A percentile compares a stretch with the other conserved stretches of the same genome.
These are phyloP conservation scores for Nycticebus coucang DNA, from an alignment of 2,113 vertebrate genomes.

Conservation along the genomic window DNA sequence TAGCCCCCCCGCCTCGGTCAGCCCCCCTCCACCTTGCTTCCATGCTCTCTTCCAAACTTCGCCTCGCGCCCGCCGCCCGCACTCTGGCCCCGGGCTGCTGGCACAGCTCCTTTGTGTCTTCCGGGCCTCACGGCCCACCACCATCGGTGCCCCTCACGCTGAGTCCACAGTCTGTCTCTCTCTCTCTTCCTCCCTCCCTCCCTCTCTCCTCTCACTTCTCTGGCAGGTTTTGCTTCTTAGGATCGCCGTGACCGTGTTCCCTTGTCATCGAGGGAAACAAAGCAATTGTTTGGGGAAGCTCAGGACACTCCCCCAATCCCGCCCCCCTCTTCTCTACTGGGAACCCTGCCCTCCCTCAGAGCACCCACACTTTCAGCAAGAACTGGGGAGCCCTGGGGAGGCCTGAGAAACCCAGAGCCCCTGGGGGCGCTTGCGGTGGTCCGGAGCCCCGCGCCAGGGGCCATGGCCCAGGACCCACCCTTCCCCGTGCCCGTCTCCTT, in stretches of 20 bases:
- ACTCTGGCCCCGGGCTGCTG: not conserved
- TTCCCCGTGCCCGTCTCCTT: too few species aligned
- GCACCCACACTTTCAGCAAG: not conserved
- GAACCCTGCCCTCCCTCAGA: not conserved
- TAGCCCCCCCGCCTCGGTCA: not conserved
- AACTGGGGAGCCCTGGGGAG: not conserved
- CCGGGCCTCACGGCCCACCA: not conserved
- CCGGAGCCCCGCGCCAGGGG: accelerated
- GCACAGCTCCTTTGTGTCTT: not conserved
- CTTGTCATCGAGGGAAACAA: not conserved
- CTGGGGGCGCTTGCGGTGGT: not conserved
- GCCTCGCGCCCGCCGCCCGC: not conserved
- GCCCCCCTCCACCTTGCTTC: not conserved
- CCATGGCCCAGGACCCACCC: too few species aligned
- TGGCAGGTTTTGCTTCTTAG: not conserved
- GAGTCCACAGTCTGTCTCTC: not conserved
- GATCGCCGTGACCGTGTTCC: not conserved
- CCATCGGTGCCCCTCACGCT: not conserved
- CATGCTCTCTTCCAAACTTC: too few species aligned
- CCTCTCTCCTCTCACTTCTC: not conserved
- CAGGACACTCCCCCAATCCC: not conserved
- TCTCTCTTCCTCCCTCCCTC: not conserved
- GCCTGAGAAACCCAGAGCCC: not conserved
- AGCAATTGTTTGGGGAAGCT: conserved; percentile 10
- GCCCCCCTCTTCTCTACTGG: not conserved